phyloP scores from a whole-genome alignment of 2,888 invertebrate species.

The Clunio marinus region DNA sequence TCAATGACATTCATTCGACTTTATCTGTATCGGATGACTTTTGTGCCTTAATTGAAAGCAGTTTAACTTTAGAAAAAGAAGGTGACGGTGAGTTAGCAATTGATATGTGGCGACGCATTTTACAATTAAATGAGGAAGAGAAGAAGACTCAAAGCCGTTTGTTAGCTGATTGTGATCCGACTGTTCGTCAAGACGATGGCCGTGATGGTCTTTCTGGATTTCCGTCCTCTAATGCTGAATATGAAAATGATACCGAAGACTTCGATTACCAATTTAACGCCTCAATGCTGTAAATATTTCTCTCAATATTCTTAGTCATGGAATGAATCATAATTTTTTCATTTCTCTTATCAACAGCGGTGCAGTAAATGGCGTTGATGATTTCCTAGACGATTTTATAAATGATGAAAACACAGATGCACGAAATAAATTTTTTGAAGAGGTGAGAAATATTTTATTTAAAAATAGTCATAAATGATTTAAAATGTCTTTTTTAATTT shows the following conservation, averaged over 20 bases:
- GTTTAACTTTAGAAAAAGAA: conserved; percentile 51
- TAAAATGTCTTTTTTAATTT: background rate
- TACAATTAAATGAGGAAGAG: conserved; percentile 41
- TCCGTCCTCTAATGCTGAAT: conserved; percentile 28
- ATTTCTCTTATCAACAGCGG: conserved; percentile 1
- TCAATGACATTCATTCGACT: conserved; percentile 55
- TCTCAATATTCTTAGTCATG: background rate
- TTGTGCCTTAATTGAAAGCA: conserved; percentile 55
- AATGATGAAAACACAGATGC: conserved; percentile 32
- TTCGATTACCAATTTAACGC: conserved; percentile 43
- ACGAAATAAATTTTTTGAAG: conserved; percentile 27
- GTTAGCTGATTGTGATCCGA: conserved; percentile 49
- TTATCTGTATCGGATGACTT: conserved; percentile 53
- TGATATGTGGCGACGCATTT: conserved; percentile 14
- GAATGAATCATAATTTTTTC: background rate
- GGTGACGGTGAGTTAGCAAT: conserved; percentile 46
- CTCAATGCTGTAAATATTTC: conserved; percentile 41
- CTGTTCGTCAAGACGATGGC: conserved; percentile 46
- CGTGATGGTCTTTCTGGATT: conserved; percentile 40
- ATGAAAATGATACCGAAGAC: conserved; percentile 43
- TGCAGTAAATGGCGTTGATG: conserved; percentile 25
- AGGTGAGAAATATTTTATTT: background rate
- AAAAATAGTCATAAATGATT: background rate
- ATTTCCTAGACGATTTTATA: conserved; percentile 25
- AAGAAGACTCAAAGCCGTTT: conserved; percentile 46